Conservation (phyloP, 2,888 invertebrate species). For the Maniola hyperantus region DNA sequence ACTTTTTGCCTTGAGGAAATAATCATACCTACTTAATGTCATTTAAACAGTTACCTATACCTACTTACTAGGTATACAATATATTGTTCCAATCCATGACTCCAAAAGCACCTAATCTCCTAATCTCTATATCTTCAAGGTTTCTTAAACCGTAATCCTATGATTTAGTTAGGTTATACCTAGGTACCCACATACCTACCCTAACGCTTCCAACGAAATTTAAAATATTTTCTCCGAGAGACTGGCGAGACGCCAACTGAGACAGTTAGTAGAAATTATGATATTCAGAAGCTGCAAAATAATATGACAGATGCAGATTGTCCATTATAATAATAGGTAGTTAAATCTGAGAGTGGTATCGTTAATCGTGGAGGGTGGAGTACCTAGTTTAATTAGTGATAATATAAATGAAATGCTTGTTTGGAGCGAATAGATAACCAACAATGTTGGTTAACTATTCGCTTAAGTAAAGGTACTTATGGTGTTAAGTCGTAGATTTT, state of each 20-base stretch:
- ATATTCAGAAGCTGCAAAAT: slow-evolving; percentile 29
- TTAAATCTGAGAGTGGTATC: not conserved
- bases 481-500: too few species aligned
- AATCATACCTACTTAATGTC: not conserved
- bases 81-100: not conserved
- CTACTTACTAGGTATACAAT: not conserved
- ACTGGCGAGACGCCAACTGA: slow-evolving; percentile 38
- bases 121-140: slow-evolving; percentile 22
- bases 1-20: not conserved
- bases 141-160: slow-evolving; percentile 24
- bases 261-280: slow-evolving; percentile 29
- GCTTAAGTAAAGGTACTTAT: not conserved
- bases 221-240: slow-evolving; percentile 35
- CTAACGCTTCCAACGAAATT: slow-evolving; percentile 36
- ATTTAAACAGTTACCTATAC: not conserved
- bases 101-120: slow-evolving; percentile 16
- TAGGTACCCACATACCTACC: too few species aligned
- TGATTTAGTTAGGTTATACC: slow-evolving; percentile 32
- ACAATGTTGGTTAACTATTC: not conserved
- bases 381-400: not conserved
- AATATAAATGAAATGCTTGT: not conserved
- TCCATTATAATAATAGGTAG: slow-evolving; percentile 8
- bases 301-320: slow-evolving; percentile 27
- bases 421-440: too few species aligned
- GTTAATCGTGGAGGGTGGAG: not conserved